phyloP scores from a whole-genome alignment of 2,113 vertebrate genomes.

The Tricholaema leucomelas region DNA sequence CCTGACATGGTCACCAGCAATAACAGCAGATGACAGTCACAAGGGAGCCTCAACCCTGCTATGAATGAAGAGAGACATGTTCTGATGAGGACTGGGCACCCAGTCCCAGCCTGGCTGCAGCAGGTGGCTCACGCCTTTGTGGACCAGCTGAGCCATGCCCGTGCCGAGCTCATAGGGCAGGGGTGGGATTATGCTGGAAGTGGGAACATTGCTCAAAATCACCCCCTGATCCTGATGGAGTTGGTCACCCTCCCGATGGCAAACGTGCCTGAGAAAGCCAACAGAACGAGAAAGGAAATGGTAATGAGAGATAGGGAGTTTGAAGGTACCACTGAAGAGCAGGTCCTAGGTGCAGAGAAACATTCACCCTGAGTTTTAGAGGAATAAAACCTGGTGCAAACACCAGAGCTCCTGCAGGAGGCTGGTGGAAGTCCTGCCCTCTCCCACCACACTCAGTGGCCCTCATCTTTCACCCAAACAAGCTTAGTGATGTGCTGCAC shows the following conservation, averaged over 20 bases:
- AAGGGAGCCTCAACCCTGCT: neutral
- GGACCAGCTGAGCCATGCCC: neutral
- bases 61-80: neutral
- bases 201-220: neutral
- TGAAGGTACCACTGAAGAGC: no score
- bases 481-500: neutral
- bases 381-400: neutral
- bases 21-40: neutral
- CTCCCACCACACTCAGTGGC: neutral
- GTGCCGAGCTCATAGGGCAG: neutral
- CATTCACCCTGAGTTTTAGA: neutral
- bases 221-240: accelerated
- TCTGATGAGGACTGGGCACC: neutral
- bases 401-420: neutral
- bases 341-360: neutral
- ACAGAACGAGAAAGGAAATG: neutral
- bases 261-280: neutral
- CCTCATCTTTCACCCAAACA: neutral
- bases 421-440: neutral
- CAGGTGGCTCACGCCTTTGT: neutral
- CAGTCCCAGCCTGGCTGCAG: neutral
- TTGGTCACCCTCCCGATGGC: neutral
- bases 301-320: neutral
- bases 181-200: neutral
- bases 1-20: neutral